Conservation (phyloP, 2,888 invertebrate genomes). For the Caprella mutica region DNA sequence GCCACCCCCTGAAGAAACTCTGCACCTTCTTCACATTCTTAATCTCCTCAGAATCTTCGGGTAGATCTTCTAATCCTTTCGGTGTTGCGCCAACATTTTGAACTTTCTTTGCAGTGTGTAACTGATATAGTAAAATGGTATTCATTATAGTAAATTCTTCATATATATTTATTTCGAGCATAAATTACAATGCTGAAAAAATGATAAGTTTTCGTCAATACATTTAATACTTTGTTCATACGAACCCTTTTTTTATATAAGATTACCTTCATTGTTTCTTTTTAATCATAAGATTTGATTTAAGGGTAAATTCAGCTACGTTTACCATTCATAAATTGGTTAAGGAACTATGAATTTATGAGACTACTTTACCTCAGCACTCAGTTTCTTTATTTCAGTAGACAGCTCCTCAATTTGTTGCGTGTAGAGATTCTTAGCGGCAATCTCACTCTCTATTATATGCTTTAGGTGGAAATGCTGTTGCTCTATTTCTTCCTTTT, state of each 20-base stretch:
- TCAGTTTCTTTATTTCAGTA: conserved; percentile 73
- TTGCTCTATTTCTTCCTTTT: conserved; percentile 83
- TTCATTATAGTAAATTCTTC: too few relatives aligned
- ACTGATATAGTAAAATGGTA: conserved; percentile 46
- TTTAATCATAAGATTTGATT: too few relatives aligned
- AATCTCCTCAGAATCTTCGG: conserved; percentile 56
- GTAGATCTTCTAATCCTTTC: conserved; percentile 26
- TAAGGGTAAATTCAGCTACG: too few relatives aligned
- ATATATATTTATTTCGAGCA: conserved; percentile 8
- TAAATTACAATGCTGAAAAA: not conserved
- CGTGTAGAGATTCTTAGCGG: conserved; percentile 85
- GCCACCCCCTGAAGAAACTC: conserved; percentile 87
- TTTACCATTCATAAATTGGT: too few relatives aligned
- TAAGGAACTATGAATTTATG: too few relatives aligned
- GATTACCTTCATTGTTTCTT: too few relatives aligned
- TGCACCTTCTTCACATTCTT: conserved; percentile 72
- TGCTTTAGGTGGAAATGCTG: conserved; percentile 74
- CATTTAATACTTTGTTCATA: too few relatives aligned
- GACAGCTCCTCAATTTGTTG: conserved; percentile 84
- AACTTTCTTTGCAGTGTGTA: conserved; percentile 69
- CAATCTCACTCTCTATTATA: conserved; percentile 77
- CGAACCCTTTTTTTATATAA: too few relatives aligned
- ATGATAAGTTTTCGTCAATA: too few relatives aligned
- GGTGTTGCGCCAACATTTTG: conserved; percentile 44
- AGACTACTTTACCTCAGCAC: conserved; percentile 58